Evolutionary conservation across 2,113 vertebrate species (phyloP).

Genomic region (Cephalopholis sonnerati): DNA sequence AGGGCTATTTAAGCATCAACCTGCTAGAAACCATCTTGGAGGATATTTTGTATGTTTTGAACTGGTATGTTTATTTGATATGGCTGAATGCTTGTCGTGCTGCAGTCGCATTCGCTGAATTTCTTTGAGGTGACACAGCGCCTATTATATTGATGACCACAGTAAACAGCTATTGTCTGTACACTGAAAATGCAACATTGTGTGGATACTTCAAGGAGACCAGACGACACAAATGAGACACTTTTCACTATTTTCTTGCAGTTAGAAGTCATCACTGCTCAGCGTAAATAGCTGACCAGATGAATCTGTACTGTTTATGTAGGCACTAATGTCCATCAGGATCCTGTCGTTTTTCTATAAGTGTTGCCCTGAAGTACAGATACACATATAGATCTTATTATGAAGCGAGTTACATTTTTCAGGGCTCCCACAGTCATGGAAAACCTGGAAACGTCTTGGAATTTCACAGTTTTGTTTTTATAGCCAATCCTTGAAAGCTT

Average conservation of each 20-base stretch:
- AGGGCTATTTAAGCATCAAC: slow-evolving; percentile 3
- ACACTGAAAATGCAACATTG: slow-evolving; percentile 31
- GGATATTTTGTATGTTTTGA: slow-evolving; percentile 2
- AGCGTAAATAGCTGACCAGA: slow-evolving; percentile 23
- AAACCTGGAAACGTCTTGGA: no score
- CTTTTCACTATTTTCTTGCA: slow-evolving; percentile 24
- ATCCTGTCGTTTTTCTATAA: not conserved
- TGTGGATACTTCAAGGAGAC: slow-evolving; percentile 32
- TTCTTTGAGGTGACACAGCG: not conserved
- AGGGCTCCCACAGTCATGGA: no score
- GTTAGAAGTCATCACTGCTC: not conserved
- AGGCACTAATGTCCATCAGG: not conserved
- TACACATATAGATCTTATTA: not conserved
- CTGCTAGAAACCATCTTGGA: slow-evolving; percentile 8
- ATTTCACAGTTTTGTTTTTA: no score
- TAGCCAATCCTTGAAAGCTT: no score
- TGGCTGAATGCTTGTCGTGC: slow-evolving; percentile 4
- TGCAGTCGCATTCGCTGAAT: not conserved
- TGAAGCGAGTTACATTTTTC: no score
- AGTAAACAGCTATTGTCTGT: slow-evolving; percentile 9
- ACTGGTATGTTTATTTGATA: not conserved
- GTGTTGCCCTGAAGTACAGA: not conserved
- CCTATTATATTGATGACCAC: slow-evolving; percentile 4
- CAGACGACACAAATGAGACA: slow-evolving; percentile 17
- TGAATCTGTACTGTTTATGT: slow-evolving; percentile 11